Evolutionary conservation across 2,113 vertebrate genomes (phyloP), one percentile per base, ranked within the genome.

Genomic region (Saguinus midas): DNA sequence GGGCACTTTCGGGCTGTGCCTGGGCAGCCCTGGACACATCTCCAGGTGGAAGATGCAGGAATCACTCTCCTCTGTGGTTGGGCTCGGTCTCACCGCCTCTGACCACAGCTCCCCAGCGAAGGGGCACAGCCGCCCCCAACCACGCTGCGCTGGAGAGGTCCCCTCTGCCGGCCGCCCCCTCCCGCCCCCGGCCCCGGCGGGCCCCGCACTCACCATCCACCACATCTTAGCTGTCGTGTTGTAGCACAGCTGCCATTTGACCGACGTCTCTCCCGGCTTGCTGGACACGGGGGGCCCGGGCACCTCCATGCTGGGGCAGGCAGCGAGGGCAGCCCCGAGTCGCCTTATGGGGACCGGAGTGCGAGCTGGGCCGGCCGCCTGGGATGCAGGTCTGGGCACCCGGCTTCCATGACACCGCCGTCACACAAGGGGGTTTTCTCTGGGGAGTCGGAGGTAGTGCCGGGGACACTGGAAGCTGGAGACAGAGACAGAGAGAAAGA

Each of bases 181-280:
- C 61, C 87, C 3, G 40, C 27, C 4, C 25, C 43, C 16, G 2
- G 35, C 13, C 87, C 66, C 35, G 1, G 81, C 3, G 2, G 45
- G 35, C 45, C 11, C 55, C 48, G 37, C 94, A 99, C 99, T 99
- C 98, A 99, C 99, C 99, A 99, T 99, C 99, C 99, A 99, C 99
- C 99, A 99, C 4, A 99, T 99, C 98, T 98, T 99, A 57, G 99
- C 99, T 4, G 98, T 99, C 98, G 98, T 98, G 80, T 99, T 98
- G 86, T 99, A 99, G 97, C 99, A 99, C 21, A 99, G 98, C 97
- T 99, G 99, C 99, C 99, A 99, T 96, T 98, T 99, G 97, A 99
- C 99, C 0, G 98, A 96, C 61, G 97, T 97, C 98, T 98, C 97
- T 0, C 98, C 96, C 0, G 91, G 96, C 0, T 87, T 96, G 95